Conservation (phyloP, 2,888 invertebrate genomes). For the Xylota sylvarum region DNA sequence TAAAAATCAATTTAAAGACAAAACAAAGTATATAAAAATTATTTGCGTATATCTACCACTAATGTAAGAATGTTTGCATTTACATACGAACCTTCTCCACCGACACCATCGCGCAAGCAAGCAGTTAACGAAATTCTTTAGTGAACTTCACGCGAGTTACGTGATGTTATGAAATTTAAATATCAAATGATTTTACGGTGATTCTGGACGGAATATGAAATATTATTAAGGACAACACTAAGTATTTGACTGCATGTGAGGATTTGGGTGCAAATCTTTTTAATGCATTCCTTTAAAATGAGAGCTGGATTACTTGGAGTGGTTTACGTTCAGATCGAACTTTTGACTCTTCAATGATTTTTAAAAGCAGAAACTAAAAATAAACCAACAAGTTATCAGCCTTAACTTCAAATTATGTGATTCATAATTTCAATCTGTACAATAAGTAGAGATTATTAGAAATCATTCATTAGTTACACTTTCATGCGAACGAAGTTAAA, state of each 20-base stretch:
- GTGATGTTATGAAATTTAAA: constrained; percentile 68
- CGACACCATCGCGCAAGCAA: not conserved
- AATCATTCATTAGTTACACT: no score
- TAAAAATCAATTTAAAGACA: constrained; percentile 41
- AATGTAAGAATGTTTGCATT: constrained; percentile 32
- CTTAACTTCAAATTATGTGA: no score
- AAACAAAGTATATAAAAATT: constrained; percentile 25
- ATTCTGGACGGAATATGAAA: constrained; percentile 37
- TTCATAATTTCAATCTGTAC: no score
- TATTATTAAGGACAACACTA: not conserved
- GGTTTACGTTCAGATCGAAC: no score
- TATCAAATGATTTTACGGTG: constrained; percentile 54
- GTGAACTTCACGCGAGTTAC: constrained; percentile 44
- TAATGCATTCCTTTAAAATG: no score
- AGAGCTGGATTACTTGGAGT: no score
- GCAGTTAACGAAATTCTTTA: constrained; percentile 35
- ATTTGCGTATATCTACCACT: constrained; percentile 41
- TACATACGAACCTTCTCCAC: constrained; percentile 13
- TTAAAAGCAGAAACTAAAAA: no score
- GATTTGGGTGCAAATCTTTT: not conserved
- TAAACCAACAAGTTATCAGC: no score
- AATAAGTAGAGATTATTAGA: no score
- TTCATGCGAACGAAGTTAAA: no score
- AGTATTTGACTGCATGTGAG: not conserved
- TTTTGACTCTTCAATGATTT: no score